A percentile compares a stretch with the other conserved stretches of the same genome.
Evolutionary conservation across 2,888 invertebrate species (phyloP).

Genomic region (Drosophila siamana): DNA sequence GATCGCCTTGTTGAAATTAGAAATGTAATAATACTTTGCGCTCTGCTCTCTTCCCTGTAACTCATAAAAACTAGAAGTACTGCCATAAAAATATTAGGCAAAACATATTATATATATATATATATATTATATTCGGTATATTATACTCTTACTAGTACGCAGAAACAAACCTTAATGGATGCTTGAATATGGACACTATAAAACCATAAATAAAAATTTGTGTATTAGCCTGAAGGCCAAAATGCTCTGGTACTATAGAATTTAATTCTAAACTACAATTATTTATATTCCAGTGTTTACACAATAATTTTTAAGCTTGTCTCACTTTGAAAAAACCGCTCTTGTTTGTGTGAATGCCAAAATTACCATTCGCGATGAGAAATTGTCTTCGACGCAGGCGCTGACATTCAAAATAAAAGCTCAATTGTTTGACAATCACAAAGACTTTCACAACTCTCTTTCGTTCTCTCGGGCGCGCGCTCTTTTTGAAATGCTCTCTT

Average conservation of each 20-base stretch:
- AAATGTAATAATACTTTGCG: conserved; percentile 15
- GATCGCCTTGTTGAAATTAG: conserved; percentile 35
- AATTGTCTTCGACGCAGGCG: conserved; percentile 59
- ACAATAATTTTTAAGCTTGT: too few species aligned
- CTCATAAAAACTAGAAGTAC: conserved; percentile 52
- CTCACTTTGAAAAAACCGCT: conserved; percentile 25
- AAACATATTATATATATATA: too few species aligned
- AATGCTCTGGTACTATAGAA: too few species aligned
- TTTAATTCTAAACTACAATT: too few species aligned
- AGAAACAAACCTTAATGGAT: too few species aligned
- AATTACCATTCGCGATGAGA: conserved; percentile 1
- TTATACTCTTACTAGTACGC: background rate
- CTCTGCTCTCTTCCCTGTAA: conserved; percentile 45
- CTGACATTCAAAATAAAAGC: conserved; percentile 67
- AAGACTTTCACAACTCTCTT: conserved; percentile 15
- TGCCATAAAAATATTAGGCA: conserved; percentile 4
- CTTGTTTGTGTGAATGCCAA: conserved; percentile 33
- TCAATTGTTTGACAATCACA: conserved; percentile 47
- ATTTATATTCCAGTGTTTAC: too few species aligned
- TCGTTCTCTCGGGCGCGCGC: conserved; percentile 14
- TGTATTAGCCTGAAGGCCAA: too few species aligned
- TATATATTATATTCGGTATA: too few species aligned
- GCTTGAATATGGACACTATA: too few species aligned
- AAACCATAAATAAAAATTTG: too few species aligned
- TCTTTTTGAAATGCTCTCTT: conserved; percentile 36